phyloP scores from a whole-genome alignment of 2,888 invertebrate genomes.

The Cryptocheilus praepositus region DNA sequence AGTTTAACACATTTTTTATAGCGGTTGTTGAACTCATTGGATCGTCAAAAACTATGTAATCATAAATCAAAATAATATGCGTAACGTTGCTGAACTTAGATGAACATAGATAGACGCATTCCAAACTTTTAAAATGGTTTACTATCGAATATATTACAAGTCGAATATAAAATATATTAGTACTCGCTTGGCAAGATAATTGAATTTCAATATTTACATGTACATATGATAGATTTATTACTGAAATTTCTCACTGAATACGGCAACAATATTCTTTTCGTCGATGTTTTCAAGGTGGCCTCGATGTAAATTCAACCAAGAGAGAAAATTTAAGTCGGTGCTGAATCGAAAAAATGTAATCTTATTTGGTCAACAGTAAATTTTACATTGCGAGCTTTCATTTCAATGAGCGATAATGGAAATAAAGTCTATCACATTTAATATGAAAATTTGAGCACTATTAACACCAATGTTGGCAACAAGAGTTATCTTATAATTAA shows the following conservation, averaged over 20 bases:
- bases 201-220: slow-evolving; percentile 35
- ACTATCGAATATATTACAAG: slow-evolving; percentile 27
- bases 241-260: slow-evolving; percentile 30
- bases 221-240: slow-evolving; percentile 27
- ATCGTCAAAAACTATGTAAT: no score
- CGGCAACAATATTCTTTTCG: background rate
- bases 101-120: no score
- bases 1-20: background rate
- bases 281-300: no score
- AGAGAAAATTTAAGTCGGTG: background rate
- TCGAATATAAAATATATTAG: slow-evolving; percentile 29
- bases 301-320: background rate
- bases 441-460: slow-evolving; percentile 39
- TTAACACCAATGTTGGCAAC: slow-evolving; percentile 37
- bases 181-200: slow-evolving; percentile 44
- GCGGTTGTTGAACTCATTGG: no score
- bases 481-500: slow-evolving; percentile 37
- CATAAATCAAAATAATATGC: no score
- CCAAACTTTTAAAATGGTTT: background rate
- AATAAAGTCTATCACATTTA: slow-evolving; percentile 26
- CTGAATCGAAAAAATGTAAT: background rate
- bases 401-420: slow-evolving; percentile 31
- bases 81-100: no score
- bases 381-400: background rate
- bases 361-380: background rate